Evolutionary conservation across 2,797 vertebrate species (phyloP).

Genomic region (Lateolabrax maculatus): DNA sequence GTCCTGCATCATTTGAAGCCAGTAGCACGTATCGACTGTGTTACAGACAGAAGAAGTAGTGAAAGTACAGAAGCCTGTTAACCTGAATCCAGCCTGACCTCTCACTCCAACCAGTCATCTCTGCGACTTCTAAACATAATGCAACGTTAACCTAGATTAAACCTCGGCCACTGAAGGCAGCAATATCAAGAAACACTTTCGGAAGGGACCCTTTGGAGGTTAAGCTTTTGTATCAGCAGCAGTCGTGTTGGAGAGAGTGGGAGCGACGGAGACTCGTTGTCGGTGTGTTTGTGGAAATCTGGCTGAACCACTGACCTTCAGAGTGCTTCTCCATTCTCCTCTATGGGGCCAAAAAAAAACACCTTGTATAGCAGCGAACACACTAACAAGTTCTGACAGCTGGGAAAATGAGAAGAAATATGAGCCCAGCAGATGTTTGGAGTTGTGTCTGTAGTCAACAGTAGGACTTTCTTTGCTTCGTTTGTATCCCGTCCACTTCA

Average conservation of each 20-base stretch:
- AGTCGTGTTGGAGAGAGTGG: no score
- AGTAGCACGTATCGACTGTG: no score
- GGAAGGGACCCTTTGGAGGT: no score
- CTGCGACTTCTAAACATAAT: not conserved
- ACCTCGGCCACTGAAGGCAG: no score
- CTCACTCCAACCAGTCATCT: no score
- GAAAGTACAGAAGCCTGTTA: no score
- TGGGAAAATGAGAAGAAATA: not conserved
- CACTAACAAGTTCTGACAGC: not conserved
- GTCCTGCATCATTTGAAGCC: no score
- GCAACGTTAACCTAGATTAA: no score
- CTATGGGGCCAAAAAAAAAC: not conserved
- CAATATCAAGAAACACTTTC: no score
- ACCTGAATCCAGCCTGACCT: not conserved
- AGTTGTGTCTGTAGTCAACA: not conserved
- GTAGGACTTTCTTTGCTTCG: not conserved
- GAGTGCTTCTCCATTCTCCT: not conserved
- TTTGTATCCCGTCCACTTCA: not conserved
- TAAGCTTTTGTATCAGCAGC: no score
- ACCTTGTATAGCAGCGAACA: not conserved
- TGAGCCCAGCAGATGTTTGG: conserved; percentile 1
- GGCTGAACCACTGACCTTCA: not conserved
- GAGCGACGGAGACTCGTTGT: not conserved
- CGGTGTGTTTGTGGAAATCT: not conserved
- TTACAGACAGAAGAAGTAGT: no score